Conservation (phyloP, 2,113 vertebrate species). For the Rhineura floridana region DNA sequence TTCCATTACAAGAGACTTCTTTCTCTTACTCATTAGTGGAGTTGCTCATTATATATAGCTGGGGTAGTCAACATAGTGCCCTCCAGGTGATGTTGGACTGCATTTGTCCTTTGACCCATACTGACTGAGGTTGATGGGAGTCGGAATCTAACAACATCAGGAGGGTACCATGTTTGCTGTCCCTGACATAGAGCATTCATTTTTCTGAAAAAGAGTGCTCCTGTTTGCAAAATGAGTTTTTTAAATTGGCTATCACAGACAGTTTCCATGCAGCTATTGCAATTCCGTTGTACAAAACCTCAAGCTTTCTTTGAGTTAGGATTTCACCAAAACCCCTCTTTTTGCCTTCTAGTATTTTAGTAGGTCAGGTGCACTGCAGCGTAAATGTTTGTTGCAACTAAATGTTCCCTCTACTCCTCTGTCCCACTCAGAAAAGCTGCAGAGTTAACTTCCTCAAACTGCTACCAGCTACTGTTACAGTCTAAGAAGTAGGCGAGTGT, state of each 20-base stretch:
- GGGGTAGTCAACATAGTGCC: too few relatives aligned
- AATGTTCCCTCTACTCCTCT: neutral
- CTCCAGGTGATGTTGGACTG: too few relatives aligned
- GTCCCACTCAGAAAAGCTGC: neutral
- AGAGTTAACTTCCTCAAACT: slow-evolving; percentile 32
- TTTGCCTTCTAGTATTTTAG: neutral
- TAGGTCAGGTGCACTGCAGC: neutral
- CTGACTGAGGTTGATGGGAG: too few relatives aligned
- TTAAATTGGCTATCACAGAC: neutral
- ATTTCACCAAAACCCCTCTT: slow-evolving; percentile 20
- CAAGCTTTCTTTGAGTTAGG: neutral
- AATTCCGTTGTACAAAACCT: neutral
- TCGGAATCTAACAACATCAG: too few relatives aligned
- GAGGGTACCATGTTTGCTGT: too few relatives aligned
- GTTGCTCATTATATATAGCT: neutral
- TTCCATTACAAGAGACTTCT: neutral
- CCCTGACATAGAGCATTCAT: too few relatives aligned
- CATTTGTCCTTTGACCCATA: too few relatives aligned
- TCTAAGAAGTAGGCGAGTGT: slow-evolving; percentile 18
- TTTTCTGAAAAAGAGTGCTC: neutral
- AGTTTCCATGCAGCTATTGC: neutral
- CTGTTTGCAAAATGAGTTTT: neutral
- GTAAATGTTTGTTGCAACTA: neutral
- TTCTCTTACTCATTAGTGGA: neutral
- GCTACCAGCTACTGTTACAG: neutral